phyloP scores from a whole-genome alignment of 2,888 invertebrate genomes.

The Ephialtes manifestator region DNA sequence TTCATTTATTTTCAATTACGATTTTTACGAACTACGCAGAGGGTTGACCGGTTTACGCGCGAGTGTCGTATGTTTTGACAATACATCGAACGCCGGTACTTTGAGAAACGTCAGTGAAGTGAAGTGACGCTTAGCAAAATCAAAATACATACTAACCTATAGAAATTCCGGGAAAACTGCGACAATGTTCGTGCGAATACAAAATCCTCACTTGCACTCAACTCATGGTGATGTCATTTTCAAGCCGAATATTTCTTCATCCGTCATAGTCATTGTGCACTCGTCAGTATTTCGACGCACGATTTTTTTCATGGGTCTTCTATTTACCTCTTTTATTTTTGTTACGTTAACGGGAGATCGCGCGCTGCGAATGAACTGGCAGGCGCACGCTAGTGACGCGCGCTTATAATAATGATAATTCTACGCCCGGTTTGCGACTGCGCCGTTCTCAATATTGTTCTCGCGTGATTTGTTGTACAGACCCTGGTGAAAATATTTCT shows the following conservation, averaged over 20 bases:
- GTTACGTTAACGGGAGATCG: background rate
- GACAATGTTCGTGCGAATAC: too few relatives aligned
- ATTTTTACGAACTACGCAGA: background rate
- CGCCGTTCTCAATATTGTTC: background rate
- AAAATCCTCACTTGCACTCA: background rate
- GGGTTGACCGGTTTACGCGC: background rate
- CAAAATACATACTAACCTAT: constrained; percentile 17
- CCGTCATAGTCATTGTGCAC: background rate
- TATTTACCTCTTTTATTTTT: background rate
- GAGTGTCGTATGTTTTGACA: background rate
- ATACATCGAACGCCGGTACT: constrained; percentile 20
- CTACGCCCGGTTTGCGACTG: background rate
- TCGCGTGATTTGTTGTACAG: background rate
- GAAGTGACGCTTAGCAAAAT: constrained; percentile 7
- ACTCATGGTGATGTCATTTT: background rate
- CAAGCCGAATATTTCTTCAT: background rate
- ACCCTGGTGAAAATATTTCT: too few relatives aligned
- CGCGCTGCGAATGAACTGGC: background rate
- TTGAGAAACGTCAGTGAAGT: background rate
- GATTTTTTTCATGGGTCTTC: background rate
- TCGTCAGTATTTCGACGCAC: background rate
- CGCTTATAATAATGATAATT: constrained; percentile 16
- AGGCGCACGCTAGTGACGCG: background rate
- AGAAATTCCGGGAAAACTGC: background rate
- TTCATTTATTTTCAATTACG: background rate